Evolutionary conservation across 1,140 invertebrate species (phyloP).

Genomic region (Dufourea novaeangliae): DNA sequence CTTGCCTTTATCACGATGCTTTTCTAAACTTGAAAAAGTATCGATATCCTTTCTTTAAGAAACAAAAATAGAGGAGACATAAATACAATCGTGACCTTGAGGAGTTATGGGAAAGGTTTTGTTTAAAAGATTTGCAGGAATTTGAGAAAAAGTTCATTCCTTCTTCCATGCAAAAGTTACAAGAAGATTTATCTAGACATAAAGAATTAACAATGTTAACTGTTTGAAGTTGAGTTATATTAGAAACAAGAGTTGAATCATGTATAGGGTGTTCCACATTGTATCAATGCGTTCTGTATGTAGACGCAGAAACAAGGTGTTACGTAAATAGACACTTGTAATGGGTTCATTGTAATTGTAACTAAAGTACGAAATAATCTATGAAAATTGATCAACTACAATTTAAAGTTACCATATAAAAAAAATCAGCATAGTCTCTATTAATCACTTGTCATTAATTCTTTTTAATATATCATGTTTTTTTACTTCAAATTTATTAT

Average conservation of each 20-base stretch:
- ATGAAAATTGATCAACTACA: too few relatives aligned
- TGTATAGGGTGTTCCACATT: not conserved
- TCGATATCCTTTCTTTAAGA: not conserved
- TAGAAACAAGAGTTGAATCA: not conserved
- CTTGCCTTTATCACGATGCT: not conserved
- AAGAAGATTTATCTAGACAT: not conserved
- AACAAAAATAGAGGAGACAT: not conserved
- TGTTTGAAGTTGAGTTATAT: not conserved
- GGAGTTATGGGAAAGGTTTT: not conserved
- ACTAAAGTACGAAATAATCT: too few relatives aligned
- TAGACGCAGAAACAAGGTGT: not conserved
- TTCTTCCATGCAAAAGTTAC: conserved; percentile 6
- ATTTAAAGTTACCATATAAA: too few relatives aligned
- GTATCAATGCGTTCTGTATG: not conserved
- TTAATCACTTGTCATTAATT: too few relatives aligned
- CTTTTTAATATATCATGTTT: too few relatives aligned
- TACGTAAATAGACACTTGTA: not conserved
- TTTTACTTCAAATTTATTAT: too few relatives aligned
- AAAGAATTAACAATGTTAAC: not conserved
- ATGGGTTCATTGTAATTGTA: too few relatives aligned
- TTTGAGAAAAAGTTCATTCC: not conserved
- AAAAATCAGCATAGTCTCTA: too few relatives aligned
- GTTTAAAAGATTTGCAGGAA: not conserved
- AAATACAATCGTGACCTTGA: conserved; percentile 3
- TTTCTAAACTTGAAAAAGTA: conserved; percentile 17